Evolutionary conservation across 2,113 vertebrate species (phyloP), one percentile per base, ranked within the genome.

Genomic region (Gila orcuttii): DNA sequence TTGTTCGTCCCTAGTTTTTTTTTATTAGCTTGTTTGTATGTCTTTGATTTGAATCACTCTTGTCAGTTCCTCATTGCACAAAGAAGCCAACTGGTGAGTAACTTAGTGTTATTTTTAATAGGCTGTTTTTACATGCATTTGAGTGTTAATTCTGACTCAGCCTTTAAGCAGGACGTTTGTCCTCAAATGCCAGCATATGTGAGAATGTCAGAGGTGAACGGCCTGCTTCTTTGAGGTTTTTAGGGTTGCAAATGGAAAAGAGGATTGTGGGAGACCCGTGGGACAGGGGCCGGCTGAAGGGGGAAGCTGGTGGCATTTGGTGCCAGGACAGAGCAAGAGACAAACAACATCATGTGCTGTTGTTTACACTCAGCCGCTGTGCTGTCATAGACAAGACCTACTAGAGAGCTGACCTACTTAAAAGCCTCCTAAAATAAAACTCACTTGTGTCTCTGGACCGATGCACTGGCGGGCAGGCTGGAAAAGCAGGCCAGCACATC

Each of bases 321-420:
- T 94, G 93, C 94, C 93, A 95, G 90, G 89, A 90, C 90, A 83
- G 83, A 78, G 57, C 89, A 84, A 89, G 89, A 93, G 93, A 92
- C 94, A 95, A 95, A 95, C 93, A 95, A 93, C 94, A 95, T 95
- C 94, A 95, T 95, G 94, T 93, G 95, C 91, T 92, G 91, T 92
- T 94, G 94, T 95, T 95, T 95, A 94, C 94, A 91, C 90, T 91
- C 92, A 91, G 88, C 92, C 91, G 91, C 92, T 92, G 93, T 92
- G 82, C 93, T 93, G 94, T 94, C 94, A 95, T 91, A 92, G 90
- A 92, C 92, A 93, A 93, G 79, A 82, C 25, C 79, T 82, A 82
- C 81, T 39, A 73, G 68, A 33, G 79, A 90, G 92, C 91, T 94
- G 94, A 94, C 94, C 95, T 95, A 95, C 94, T 95, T 95, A 92